Conservation (phyloP, 2,113 vertebrate species). For the Antigone vipio region DNA sequence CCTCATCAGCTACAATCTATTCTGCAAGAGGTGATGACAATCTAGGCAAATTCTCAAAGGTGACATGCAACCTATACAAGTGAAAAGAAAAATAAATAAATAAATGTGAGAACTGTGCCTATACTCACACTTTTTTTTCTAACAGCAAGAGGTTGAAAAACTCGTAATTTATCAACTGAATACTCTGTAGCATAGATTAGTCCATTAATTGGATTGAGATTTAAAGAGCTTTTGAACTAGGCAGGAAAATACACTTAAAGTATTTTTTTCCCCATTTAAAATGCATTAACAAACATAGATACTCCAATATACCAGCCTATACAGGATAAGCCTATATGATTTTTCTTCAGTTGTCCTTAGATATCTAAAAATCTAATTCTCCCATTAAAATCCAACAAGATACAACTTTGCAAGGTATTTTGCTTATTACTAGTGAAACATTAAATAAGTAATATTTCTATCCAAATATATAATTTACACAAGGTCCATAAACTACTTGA, state of each 20-base stretch:
- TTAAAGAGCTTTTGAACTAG: not conserved
- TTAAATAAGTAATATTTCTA: not conserved
- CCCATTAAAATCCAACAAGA: not conserved
- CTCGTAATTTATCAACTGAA: not conserved
- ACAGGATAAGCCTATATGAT: not conserved
- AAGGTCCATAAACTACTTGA: not conserved
- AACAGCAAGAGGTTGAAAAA: not conserved
- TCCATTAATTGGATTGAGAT: not conserved
- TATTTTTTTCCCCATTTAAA: not conserved
- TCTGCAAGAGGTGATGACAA: not conserved
- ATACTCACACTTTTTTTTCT: not conserved
- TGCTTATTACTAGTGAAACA: not conserved
- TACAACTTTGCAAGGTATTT: not conserved
- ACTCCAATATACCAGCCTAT: not conserved
- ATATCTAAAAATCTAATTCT: not conserved
- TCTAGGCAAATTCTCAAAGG: not conserved
- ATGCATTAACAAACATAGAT: not conserved
- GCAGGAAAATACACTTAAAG: not conserved
- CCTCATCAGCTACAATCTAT: not conserved
- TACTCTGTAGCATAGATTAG: not conserved
- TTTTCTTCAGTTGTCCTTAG: not conserved
- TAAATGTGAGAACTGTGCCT: not conserved
- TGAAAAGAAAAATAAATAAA: not conserved
- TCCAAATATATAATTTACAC: not conserved
- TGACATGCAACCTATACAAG: not conserved